A percentile compares a stretch with the other conserved stretches of the same genome.
Evolutionary conservation across 2,797 vertebrate genomes (phyloP).

Genomic region (Micrastur ruficollis): DNA sequence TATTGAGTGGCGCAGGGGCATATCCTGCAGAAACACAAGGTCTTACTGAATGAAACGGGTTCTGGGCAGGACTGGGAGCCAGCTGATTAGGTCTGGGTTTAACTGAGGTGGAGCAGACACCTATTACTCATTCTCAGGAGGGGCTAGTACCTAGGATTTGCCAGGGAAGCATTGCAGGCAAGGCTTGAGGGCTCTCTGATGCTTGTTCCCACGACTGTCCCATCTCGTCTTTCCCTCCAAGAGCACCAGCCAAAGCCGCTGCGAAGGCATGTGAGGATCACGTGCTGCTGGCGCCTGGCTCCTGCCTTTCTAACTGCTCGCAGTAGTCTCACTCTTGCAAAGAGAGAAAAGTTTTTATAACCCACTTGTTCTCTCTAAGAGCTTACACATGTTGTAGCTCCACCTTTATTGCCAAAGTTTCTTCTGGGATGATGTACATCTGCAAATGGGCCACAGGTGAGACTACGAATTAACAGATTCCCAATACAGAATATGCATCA

Average conservation of each 20-base stretch:
- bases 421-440: not conserved
- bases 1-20: fast-evolving
- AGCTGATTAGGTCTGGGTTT: not conserved
- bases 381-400: not conserved
- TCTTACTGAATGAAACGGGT: not conserved
- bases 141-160: not conserved
- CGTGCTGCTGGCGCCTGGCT: not conserved
- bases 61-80: not conserved
- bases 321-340: not conserved
- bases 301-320: not conserved
- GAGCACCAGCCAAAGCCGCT: not conserved
- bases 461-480: not conserved
- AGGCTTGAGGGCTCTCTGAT: not conserved
- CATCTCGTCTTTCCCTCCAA: not conserved
- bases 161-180: fast-evolving
- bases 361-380: not conserved
- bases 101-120: not conserved
- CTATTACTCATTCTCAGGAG: not conserved
- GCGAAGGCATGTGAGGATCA: not conserved
- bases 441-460: not conserved
- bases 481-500: not conserved
- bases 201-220: not conserved
- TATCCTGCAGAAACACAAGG: fast-evolving
- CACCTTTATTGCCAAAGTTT: not conserved
- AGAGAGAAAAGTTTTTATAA: not conserved